Evolutionary conservation across 2,888 invertebrate species (phyloP).

Genomic region (Beris morrisii): DNA sequence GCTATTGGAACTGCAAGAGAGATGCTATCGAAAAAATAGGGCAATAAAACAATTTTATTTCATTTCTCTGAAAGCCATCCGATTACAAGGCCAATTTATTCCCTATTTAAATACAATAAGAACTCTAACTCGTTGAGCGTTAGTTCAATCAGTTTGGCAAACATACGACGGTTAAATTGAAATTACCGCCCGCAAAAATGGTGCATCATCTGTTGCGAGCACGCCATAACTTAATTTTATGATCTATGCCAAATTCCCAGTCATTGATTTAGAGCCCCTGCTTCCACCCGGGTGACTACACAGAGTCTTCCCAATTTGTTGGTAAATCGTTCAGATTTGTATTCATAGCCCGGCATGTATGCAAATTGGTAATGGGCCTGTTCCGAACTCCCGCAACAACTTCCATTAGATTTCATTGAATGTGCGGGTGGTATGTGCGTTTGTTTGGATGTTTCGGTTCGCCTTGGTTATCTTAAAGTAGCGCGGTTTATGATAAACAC

Average conservation of each 20-base stretch:
- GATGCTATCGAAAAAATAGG: too few relatives aligned
- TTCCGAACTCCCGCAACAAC: constrained; percentile 7
- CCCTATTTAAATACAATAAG: too few relatives aligned
- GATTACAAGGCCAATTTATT: too few relatives aligned
- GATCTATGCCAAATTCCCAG: constrained; percentile 36
- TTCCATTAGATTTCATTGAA: constrained; percentile 14
- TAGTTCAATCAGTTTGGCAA: neutral
- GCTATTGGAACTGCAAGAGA: too few relatives aligned
- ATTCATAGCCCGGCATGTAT: constrained; percentile 36
- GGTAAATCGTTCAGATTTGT: constrained; percentile 31
- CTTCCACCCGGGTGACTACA: constrained; percentile 1
- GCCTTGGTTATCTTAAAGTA: constrained; percentile 21
- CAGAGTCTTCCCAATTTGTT: constrained; percentile 13
- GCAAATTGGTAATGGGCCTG: constrained; percentile 33
- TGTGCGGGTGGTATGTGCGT: neutral
- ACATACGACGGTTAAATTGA: constrained; percentile 25
- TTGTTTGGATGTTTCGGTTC: constrained; percentile 5
- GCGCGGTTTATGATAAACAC: constrained; percentile 30
- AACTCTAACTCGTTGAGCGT: too few relatives aligned
- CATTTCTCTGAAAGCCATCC: too few relatives aligned
- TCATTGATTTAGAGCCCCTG: constrained; percentile 28
- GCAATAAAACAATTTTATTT: too few relatives aligned
- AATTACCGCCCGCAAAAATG: constrained; percentile 19
- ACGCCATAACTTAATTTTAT: constrained; percentile 39
- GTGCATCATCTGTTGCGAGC: constrained; percentile 37